These are phyloP conservation scores for Xyrichtys novacula DNA, from an alignment of 2,797 vertebrate genomes.

Conservation along the genomic window DNA sequence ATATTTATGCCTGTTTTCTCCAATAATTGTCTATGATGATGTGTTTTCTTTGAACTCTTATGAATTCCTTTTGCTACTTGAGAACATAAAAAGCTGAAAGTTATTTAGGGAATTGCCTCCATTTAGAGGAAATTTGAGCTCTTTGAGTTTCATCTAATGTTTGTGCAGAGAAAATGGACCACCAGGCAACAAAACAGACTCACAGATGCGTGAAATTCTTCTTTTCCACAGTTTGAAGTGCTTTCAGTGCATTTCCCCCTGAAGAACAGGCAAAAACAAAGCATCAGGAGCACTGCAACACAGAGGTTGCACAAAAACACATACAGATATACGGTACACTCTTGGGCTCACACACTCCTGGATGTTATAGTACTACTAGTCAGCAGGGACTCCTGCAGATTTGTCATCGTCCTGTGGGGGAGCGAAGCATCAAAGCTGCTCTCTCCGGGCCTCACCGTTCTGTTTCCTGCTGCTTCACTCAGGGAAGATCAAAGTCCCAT, in stretches of 20 bases:
- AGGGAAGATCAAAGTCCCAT: slow-evolving; percentile 73
- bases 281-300: background rate
- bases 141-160: background rate
- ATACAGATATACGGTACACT: background rate
- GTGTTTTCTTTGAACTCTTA: too few relatives aligned
- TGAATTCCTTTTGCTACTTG: background rate
- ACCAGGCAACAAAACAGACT: background rate
- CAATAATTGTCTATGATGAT: too few relatives aligned
- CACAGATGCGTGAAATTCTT: background rate
- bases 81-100: background rate
- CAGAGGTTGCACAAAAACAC: background rate
- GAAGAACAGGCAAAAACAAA: background rate
- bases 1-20: too few relatives aligned
- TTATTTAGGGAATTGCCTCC: background rate
- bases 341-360: slow-evolving; percentile 32
- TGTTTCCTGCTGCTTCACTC: slow-evolving; percentile 68
- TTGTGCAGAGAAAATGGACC: background rate
- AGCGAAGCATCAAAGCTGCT: slow-evolving; percentile 70
- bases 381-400: slow-evolving; percentile 61
- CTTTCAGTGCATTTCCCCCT: slow-evolving; percentile 1
- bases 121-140: background rate
- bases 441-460: slow-evolving; percentile 52
- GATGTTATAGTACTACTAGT: slow-evolving; percentile 29
- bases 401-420: slow-evolving; percentile 66
- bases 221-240: background rate